Base-by-base conservation (phyloP, 2,113 vertebrate genomes). In the Genyomyrus donnyi region DNA sequence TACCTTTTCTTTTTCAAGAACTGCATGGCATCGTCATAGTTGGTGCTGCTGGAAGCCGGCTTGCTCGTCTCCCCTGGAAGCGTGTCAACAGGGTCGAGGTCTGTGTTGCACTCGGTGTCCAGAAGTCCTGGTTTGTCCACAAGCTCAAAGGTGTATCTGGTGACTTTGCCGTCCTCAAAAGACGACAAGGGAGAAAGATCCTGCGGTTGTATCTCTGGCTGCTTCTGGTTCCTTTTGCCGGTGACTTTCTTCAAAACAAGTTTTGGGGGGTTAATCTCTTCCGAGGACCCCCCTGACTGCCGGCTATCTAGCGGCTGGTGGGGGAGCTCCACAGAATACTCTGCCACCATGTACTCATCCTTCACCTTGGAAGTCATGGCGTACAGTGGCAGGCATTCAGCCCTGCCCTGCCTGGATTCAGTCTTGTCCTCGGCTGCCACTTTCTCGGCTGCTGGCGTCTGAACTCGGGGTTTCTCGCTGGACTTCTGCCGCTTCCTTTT, bases 1-100 rank as follows among this genome's bases (percentile, higher is more conserved):
- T 99, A 99, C 0, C 98, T 96, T 90, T 98, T 99, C 94, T 99
- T 99, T 95, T 99, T 99, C 93, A 99, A 95, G 93, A 99, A 99
- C 92, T 99, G 98, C 98, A 99, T 98, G 94, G 98, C 98, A n/a
- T 99, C 98, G 1, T 99, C 98, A 2, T 99, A 99, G 91, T 98
- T 99, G 94, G 98, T 98, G 94, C 97, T 99, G 95, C 96, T 98
- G 50, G 97, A 95, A 52, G 97, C 95, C 45, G 98, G 97, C 93
- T 99, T 99, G 50, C 97, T 94, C 90, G 97, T 96, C 86, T 97
- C 97, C 89, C 96, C 97, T 91, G 98, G 98, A 91, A 98, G 96
- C 2, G 96, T 94, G 92, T 98, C 98, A 0, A 97, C 97, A 13
- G 97, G 96, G 92, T 99, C 98, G 0, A 98, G 96, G 89, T 98